Conservation (phyloP, 1,140 invertebrate genomes). For the Sminthurides bifidus region DNA sequence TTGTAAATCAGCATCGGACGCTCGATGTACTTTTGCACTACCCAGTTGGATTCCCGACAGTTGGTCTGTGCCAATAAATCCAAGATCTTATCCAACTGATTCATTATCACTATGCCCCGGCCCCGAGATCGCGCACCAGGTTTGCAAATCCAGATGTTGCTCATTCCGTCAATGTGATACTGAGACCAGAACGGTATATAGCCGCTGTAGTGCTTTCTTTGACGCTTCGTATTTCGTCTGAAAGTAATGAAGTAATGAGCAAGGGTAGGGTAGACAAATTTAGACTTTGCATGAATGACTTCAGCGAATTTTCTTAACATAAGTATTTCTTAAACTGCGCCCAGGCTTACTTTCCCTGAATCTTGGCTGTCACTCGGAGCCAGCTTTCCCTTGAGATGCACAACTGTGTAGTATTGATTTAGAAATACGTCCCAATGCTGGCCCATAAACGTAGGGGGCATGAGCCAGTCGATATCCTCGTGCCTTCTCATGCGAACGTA, state of each 20-base stretch:
- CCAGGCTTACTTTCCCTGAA: slow-evolving; percentile 9
- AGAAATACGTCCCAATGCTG: slow-evolving; percentile 62
- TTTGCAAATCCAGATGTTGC: slow-evolving; percentile 85
- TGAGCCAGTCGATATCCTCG: slow-evolving; percentile 61
- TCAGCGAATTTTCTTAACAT: not conserved
- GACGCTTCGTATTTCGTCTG: slow-evolving; percentile 41
- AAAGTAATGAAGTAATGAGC: not conserved
- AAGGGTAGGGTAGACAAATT: not conserved
- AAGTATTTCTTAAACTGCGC: not conserved
- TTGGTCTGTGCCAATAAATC: slow-evolving; percentile 49
- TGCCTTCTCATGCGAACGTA: slow-evolving; percentile 63
- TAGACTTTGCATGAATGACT: not conserved
- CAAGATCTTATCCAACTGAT: slow-evolving; percentile 73
- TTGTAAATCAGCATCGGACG: slow-evolving; percentile 71
- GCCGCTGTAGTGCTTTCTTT: slow-evolving; percentile 45
- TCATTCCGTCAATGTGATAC: slow-evolving; percentile 60
- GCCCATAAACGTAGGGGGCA: slow-evolving; percentile 21
- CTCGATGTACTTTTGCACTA: slow-evolving; percentile 42
- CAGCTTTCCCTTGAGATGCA: slow-evolving; percentile 49
- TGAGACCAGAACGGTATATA: slow-evolving; percentile 64
- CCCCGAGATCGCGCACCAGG: slow-evolving; percentile 87
- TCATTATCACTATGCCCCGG: slow-evolving; percentile 73
- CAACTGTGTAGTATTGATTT: slow-evolving; percentile 56
- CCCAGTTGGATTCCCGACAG: slow-evolving; percentile 32
- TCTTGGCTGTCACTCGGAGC: slow-evolving; percentile 34